phyloP scores from a whole-genome alignment of 2,113 vertebrate species.

The Toxotes jaculatrix region DNA sequence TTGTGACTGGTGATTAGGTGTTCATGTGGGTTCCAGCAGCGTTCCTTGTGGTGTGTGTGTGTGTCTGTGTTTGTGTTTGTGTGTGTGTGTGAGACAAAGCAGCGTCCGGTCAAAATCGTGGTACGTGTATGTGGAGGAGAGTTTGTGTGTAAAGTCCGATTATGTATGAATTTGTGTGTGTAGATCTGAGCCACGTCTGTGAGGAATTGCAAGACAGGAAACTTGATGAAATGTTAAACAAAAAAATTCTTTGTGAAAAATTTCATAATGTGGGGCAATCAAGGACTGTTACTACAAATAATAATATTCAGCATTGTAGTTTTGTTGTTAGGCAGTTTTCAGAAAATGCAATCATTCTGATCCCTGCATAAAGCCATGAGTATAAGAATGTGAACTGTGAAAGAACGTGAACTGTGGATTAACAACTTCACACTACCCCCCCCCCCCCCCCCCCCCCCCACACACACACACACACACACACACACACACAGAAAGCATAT shows the following conservation, averaged over 20 bases:
- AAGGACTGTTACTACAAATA: background rate
- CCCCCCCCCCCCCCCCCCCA: background rate
- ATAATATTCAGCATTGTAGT: background rate
- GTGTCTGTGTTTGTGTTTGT: background rate
- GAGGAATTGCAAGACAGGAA: background rate
- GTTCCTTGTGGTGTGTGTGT: background rate
- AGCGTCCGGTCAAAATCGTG: background rate
- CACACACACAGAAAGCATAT: conserved; percentile 55
- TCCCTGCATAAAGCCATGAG: background rate
- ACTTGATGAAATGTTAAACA: background rate
- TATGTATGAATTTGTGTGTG: background rate
- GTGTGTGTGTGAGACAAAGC: background rate
- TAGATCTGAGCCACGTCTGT: background rate
- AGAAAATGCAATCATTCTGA: background rate
- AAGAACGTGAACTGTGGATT: conserved; percentile 54
- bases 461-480: conserved; percentile 12
- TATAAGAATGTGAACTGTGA: too few relatives aligned
- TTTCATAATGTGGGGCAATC: background rate
- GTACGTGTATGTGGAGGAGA: background rate
- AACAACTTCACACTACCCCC: conserved; percentile 23
- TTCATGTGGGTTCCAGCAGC: background rate
- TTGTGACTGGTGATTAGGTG: conserved; percentile 12
- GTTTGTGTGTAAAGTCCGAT: background rate
- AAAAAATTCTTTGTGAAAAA: background rate
- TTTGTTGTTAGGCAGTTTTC: background rate